Base-by-base conservation (phyloP, 2,888 invertebrate species). In the Ectemnius continuus region DNA sequence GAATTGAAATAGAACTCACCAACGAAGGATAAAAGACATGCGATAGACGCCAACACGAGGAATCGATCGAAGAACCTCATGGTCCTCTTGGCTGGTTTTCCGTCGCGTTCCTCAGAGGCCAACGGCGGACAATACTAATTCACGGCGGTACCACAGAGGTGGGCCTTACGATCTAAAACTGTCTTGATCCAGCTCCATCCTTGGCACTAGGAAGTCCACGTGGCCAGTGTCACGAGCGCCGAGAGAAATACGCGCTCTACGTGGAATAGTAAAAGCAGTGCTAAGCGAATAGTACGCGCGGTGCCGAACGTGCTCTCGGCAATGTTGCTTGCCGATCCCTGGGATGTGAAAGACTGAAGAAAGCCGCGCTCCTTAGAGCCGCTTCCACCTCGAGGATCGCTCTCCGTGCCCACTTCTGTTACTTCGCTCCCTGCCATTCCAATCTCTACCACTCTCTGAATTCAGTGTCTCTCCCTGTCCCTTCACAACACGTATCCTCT, bases 301-400 rank as follows among this genome's bases (percentile, higher is more conserved):
- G 52, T 52, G 52, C 16, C 52, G 52, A 52, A 52, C 52, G 52
- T 16, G 52, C 52, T 14, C 52, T 52, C 58, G 36, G 23, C 74
- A 80, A 70, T 85, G 85, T 81, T 86, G 84, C 36, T 36, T 36
- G 84, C 86, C 85, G 86, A 82, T 78, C 87, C 87, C 87, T 84
- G 84, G 80, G 83, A 87, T 86, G 85, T 84, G 87, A 86, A 87
- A 90, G 89, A 89, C 90, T 90, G 89, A 88, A 82, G 85, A 86
- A 83, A 79, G 82, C 80, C 74, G 63, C 70, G 79, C 72, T 73
- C 79, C 76, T 75, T 75, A 64, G 61, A 65, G 66, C 64, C 70
- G 70, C 67, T 47, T 57, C 62, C 59, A 70, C 63, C 36, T 36
- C 66, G 64, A 72, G 59, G 70, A 73, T 78, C 73, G 69, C 61